These are phyloP conservation scores for Trachelipus rathkii DNA, from an alignment of 1,140 invertebrate species.

Conservation along the genomic window DNA sequence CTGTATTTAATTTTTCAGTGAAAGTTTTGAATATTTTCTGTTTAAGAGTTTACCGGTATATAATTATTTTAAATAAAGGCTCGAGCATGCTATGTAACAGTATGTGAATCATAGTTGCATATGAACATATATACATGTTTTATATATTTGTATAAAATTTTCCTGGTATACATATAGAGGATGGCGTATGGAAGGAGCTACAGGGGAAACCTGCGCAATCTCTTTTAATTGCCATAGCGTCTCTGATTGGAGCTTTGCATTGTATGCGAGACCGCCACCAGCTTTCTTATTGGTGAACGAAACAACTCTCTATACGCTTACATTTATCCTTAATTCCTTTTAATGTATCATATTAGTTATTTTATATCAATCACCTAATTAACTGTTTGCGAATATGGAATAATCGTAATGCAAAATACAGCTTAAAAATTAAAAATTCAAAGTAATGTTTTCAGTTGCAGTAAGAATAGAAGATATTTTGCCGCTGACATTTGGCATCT, in stretches of 20 bases:
- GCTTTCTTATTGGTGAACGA: not conserved
- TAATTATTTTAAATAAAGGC: too few relatives aligned
- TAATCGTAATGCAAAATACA: not conserved
- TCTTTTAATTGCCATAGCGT: not conserved
- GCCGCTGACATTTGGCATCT: not conserved
- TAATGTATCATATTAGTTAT: not conserved
- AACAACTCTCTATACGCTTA: not conserved
- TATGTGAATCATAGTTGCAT: too few relatives aligned
- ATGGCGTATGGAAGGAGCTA: too few relatives aligned
- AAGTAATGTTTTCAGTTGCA: too few relatives aligned
- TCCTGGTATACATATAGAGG: too few relatives aligned
- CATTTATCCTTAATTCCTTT: not conserved
- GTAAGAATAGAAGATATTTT: not conserved
- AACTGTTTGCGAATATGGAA: not conserved
- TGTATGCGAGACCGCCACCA: not conserved
- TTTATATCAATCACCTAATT: not conserved
- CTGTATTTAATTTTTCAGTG: too few relatives aligned
- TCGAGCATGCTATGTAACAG: too few relatives aligned
- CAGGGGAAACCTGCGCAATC: not conserved
- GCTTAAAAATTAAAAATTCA: not conserved
- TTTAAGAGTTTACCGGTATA: too few relatives aligned
- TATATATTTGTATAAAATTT: too few relatives aligned
- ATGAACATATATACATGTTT: too few relatives aligned
- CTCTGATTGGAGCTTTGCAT: conserved; percentile 5
- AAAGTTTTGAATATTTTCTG: too few relatives aligned